Base-by-base conservation (phyloP, 2,113 vertebrate species). In the Nestor notabilis region DNA sequence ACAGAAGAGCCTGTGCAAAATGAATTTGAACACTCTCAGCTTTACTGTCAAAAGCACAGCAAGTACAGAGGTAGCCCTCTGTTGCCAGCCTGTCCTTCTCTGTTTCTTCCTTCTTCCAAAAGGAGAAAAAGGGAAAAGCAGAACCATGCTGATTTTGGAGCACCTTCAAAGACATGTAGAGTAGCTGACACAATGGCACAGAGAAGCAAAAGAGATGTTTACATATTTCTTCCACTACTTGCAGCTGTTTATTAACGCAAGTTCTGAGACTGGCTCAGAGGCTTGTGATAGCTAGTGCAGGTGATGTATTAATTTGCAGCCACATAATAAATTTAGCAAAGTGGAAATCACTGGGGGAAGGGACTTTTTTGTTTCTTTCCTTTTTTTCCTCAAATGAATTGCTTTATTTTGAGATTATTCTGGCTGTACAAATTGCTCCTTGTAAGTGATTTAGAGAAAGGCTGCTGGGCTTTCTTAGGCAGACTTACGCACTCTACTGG, bases 61-160 rank as follows among this genome's bases (percentile, higher is more conserved):
- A 29, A 94, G 87, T 70, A 44, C 66, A 74, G 79, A 91, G 77
- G 82, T 87, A 91, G 72, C 58, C 78, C 82, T 87, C 82, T 83
- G 53, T 89, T 96, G 79, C 71, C 64, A 96, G 87, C 81, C 91
- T 79, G 71, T 84, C 47, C 74, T 84, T 91, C 84, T 90, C 83
- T 87, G 72, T 81, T 87, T 84, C 89, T 93, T 94, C 70, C 47
- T 94, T 74, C 47, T 95, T 81, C 72, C 64, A 44, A 94, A 96
- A 91, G 47, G 53, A 90, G 72, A 87, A 95, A 69, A 95, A 94
- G 41, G 75, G 85, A 91, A 93, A 94, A 90, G 70, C 71, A 89
- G 89, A 93, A 58, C 78, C 90, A 29, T 90, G 94, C 92, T 96
- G 97, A 41, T 87, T 96, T 91, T 97, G 97, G 97, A 96, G 70